Conservation (phyloP, 2,888 invertebrate genomes). For the Aspidiotus rigidus region DNA sequence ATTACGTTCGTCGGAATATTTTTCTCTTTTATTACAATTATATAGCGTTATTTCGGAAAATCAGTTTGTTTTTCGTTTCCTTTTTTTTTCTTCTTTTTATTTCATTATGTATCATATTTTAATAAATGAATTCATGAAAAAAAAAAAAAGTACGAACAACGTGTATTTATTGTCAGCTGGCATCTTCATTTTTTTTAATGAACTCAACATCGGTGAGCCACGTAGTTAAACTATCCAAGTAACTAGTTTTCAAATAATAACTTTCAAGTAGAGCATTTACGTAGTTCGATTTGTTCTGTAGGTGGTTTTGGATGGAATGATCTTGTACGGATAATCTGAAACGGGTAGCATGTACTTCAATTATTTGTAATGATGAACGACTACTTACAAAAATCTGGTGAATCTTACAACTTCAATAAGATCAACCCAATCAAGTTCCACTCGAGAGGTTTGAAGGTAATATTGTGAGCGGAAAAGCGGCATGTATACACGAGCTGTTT, state of each 20-base stretch:
- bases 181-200: background rate
- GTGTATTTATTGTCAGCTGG: too few species aligned
- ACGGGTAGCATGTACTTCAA: background rate
- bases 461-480: conserved; percentile 58
- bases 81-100: too few species aligned
- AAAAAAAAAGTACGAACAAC: too few species aligned
- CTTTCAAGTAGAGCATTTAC: conserved; percentile 6
- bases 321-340: conserved; percentile 2
- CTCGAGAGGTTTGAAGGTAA: conserved; percentile 60
- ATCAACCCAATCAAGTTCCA: conserved; percentile 62
- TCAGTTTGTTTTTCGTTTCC: conserved; percentile 8
- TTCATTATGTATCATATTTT: conserved; percentile 13
- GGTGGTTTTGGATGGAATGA: background rate
- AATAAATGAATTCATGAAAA: conserved; percentile 8
- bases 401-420: conserved; percentile 55
- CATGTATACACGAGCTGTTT: conserved; percentile 53
- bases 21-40: background rate
- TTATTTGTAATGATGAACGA: background rate
- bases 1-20: conserved; percentile 18
- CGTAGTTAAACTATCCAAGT: background rate
- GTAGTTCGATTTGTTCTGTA: background rate
- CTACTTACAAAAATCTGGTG: too few species aligned
- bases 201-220: conserved; percentile 5
- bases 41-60: conserved; percentile 11
- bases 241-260: background rate